Percentiles rank a stretch among this genome's conserved stretches.
phyloP scores from a whole-genome alignment of 2,797 vertebrate genomes.

The Urosaurus nigricauda region DNA sequence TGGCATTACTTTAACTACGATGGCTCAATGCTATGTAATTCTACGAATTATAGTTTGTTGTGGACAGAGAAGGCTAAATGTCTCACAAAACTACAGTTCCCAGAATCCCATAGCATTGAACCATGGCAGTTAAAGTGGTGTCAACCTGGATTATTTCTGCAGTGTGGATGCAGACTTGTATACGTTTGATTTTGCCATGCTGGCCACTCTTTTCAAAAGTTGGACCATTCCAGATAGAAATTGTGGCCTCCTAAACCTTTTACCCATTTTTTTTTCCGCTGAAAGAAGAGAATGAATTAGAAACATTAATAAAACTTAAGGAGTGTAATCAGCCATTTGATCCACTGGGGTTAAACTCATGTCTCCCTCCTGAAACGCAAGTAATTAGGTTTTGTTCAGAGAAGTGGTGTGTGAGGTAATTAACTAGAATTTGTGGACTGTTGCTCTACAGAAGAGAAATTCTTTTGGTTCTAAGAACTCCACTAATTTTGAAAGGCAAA shows the following conservation, averaged over 20 bases:
- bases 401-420: slow-evolving; percentile 37
- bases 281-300: slow-evolving; percentile 34
- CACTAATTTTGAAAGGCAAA: slow-evolving; percentile 35
- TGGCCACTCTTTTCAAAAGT: too few relatives aligned
- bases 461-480: slow-evolving; percentile 9
- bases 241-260: background rate
- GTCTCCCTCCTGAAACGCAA: slow-evolving; percentile 19
- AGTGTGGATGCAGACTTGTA: too few relatives aligned
- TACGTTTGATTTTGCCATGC: too few relatives aligned
- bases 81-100: too few relatives aligned
- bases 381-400: slow-evolving; percentile 46
- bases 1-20: too few relatives aligned
- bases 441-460: slow-evolving; percentile 32
- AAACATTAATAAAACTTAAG: slow-evolving; percentile 42
- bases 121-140: too few relatives aligned
- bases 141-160: too few relatives aligned
- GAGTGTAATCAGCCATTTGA: slow-evolving; percentile 35
- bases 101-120: too few relatives aligned
- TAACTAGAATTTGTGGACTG: slow-evolving; percentile 39
- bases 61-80: too few relatives aligned
- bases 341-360: slow-evolving; percentile 44
- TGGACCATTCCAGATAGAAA: too few relatives aligned
- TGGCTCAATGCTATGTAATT: too few relatives aligned
- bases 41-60: too few relatives aligned
- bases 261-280: background rate